Base-by-base conservation (phyloP, 2,888 invertebrate genomes). In the Merodon equestris region DNA sequence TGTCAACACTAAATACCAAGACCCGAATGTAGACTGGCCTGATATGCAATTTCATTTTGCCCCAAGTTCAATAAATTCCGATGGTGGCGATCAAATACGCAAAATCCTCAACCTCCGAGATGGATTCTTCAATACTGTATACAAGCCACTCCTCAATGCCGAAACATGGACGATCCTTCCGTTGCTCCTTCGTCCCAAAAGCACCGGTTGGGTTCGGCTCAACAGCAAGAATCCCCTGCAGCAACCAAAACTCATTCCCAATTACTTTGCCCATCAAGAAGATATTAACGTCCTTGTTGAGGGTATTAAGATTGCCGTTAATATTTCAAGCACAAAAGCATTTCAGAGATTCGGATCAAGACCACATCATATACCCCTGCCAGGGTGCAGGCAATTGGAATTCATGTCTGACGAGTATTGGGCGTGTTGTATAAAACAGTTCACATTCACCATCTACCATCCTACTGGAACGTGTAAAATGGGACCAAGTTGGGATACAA, bases 1-100 rank as follows among this genome's bases (percentile, higher is more conserved):
- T 85, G 92, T 97, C 1, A 96, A 96, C 84, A 94, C 96, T 0
- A 95, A 94, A 86, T 96, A 94, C 86, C 95, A 96, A n/a, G 94
- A 96, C 40, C 89, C 91, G 0, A 91, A 92, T 0, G 92, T 93
- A 0, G 91, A 93, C 71, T 96, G 94, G 92, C 96, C 96, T 0
- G 96, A 97, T 82, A 91, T 96, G 48, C 95, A 96, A 85, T 96
- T 96, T 84, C 96, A 96, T 85, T 96, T 96, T 85, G 93, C 94
- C 0, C 94, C 96, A 0, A 94, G 95, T 84, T 95, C 95, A 0
- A 92, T 96, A 0, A 95, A 94, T 85, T 95, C 96, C 0, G 96
- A 96, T 85, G 93, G 93, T 1, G 94, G 94, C 0, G 94, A 95
- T 57, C 94, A 95, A 83, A 95, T 96, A 27, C 90, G 93, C 42